A percentile compares a stretch with the other conserved stretches of the same genome.
Conservation (phyloP, 2,888 invertebrate genomes). For the Andricus curvator region DNA sequence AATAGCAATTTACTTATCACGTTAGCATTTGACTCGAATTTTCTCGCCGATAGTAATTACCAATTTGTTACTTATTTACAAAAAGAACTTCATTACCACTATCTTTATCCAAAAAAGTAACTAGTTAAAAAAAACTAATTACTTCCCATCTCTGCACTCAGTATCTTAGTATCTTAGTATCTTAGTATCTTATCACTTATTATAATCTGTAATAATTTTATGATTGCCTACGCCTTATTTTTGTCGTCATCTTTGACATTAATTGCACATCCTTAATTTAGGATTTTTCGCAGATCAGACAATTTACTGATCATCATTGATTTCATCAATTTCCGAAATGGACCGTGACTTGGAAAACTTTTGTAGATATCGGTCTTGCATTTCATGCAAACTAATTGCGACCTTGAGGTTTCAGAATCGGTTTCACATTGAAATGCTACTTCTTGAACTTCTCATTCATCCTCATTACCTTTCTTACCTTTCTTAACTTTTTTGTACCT, state of each 20-base stretch:
- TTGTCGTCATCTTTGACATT: constrained; percentile 12
- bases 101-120: too few species aligned
- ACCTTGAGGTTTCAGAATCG: constrained; percentile 16
- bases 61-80: too few species aligned
- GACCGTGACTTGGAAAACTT: background rate
- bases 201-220: background rate
- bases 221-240: background rate
- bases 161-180: too few species aligned
- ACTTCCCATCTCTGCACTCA: too few species aligned
- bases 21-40: too few species aligned
- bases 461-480: constrained; percentile 8
- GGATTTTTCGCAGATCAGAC: background rate
- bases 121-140: too few species aligned
- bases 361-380: background rate
- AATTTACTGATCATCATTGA: constrained; percentile 3
- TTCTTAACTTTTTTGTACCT: constrained; percentile 4
- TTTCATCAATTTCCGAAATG: constrained; percentile 9
- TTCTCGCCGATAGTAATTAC: too few species aligned
- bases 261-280: constrained; percentile 14
- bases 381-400: background rate
- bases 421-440: constrained; percentile 14
- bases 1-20: too few species aligned
- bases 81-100: too few species aligned
- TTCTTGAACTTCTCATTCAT: background rate
- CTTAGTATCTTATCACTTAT: too few species aligned